Conservation (phyloP, 2,113 vertebrate species). For the Pyrgilauda ruficollis region DNA sequence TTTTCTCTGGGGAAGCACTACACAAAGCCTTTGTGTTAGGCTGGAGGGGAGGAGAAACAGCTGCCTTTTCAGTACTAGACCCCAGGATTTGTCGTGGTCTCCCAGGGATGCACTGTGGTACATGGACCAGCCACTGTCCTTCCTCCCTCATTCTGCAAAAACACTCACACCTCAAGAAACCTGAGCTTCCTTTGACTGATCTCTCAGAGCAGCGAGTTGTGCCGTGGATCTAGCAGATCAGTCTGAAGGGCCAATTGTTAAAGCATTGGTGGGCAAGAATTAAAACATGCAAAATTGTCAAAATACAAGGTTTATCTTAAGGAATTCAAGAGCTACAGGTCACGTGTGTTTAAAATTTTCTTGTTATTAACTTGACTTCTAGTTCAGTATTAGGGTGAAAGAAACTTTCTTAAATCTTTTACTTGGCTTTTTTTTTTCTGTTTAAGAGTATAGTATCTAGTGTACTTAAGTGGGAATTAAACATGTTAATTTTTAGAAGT, state of each 20-base stretch:
- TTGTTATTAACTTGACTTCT: not conserved
- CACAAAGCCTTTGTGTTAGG: constrained; percentile 59
- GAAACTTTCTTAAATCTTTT: not conserved
- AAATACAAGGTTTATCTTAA: not conserved
- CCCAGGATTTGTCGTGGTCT: not conserved
- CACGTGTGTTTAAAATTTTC: not conserved
- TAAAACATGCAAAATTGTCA: not conserved
- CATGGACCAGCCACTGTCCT: not conserved
- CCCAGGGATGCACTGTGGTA: not conserved
- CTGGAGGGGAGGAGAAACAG: constrained; percentile 46
- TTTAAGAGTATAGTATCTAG: not conserved
- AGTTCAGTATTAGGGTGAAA: not conserved
- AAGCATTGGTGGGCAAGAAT: not conserved
- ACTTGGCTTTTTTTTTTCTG: not conserved
- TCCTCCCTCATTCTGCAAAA: not conserved
- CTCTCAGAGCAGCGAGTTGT: not conserved
- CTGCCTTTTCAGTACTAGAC: not conserved
- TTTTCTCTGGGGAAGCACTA: not conserved
- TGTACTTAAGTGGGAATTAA: not conserved
- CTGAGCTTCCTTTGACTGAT: not conserved
- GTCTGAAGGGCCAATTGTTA: not conserved
- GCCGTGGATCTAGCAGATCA: not conserved
- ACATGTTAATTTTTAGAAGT: not conserved
- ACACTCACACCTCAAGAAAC: not conserved
- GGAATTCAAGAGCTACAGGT: not conserved